Conservation (phyloP, 2,113 vertebrate genomes). For the Notechis scutatus region DNA sequence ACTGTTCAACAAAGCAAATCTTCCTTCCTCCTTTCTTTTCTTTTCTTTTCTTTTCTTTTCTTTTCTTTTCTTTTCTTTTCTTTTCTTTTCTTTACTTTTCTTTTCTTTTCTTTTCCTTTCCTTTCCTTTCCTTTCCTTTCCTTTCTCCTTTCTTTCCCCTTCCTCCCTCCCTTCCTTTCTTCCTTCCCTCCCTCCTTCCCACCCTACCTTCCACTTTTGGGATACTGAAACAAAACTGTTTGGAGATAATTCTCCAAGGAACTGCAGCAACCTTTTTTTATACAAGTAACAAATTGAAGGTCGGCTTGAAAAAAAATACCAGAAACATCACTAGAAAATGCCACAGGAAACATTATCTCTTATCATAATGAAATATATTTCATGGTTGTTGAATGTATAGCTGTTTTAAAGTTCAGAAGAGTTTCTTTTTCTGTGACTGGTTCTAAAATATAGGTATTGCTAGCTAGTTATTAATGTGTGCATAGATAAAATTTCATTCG, state of each 20-base stretch:
- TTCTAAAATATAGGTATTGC: not conserved
- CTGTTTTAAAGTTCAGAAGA: constrained; percentile 18
- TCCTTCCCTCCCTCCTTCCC: not conserved
- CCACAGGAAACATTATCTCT: constrained; percentile 32
- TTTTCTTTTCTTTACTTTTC: not conserved
- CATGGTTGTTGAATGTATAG: constrained; percentile 10
- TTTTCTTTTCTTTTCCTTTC: not conserved
- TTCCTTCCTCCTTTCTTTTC: constrained; percentile 32
- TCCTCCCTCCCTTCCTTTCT: not conserved
- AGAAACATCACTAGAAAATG: constrained; percentile 10
- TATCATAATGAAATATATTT: constrained; percentile 8
- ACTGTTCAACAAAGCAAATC: constrained; percentile 17
- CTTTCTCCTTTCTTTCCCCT: not conserved
- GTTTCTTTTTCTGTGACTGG: not conserved
- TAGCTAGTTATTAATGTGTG: not conserved
- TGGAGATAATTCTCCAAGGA: constrained; percentile 28
- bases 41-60: not conserved
- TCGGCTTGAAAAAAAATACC: constrained; percentile 52
- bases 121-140: constrained; percentile 25
- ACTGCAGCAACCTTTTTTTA: constrained; percentile 15
- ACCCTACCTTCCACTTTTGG: constrained; percentile 25
- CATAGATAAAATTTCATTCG: constrained; percentile 10
- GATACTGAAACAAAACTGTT: constrained; percentile 54
- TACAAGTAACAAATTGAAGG: constrained; percentile 42
- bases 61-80: constrained; percentile 2